Evolutionary conservation across 1,140 invertebrate species (phyloP).

Genomic region (Aphaenogaster rudis): DNA sequence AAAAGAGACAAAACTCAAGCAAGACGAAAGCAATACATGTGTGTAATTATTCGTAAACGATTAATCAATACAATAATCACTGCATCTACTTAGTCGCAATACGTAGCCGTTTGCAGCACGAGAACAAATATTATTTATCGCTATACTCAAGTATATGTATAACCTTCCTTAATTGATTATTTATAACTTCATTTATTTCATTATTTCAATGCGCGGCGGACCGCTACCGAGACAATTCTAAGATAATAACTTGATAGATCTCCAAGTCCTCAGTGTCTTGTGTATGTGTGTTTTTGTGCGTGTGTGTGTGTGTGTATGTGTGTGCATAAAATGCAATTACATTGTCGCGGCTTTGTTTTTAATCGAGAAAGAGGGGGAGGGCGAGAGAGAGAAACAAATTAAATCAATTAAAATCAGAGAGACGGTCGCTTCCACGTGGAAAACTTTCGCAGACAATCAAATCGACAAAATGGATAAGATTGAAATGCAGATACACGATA

Average conservation of each 20-base stretch:
- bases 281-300: conserved; percentile 11
- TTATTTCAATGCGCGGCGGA: conserved; percentile 69
- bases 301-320: neutral
- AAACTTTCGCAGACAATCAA: conserved; percentile 5
- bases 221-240: conserved; percentile 69
- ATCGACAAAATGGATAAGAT: neutral
- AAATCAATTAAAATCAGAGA: conserved; percentile 17
- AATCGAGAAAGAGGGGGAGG: neutral
- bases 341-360: conserved; percentile 19
- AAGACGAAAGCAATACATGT: conserved; percentile 69
- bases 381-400: conserved; percentile 8
- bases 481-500: conserved; percentile 2
- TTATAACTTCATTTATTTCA: conserved; percentile 76
- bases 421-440: neutral
- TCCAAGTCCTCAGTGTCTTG: conserved; percentile 37
- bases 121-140: conserved; percentile 78
- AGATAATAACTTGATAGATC: conserved; percentile 56
- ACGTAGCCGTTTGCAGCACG: conserved; percentile 69
- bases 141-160: conserved; percentile 77
- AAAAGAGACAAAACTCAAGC: conserved; percentile 73
- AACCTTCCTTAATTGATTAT: conserved; percentile 75
- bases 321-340: conserved; percentile 61
- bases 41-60: conserved; percentile 75
- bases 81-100: conserved; percentile 75
- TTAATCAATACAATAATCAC: conserved; percentile 75